Evolutionary conservation across 2,888 invertebrate genomes (phyloP), one percentile per base, ranked within the genome.

Genomic region (Nomada flava): DNA sequence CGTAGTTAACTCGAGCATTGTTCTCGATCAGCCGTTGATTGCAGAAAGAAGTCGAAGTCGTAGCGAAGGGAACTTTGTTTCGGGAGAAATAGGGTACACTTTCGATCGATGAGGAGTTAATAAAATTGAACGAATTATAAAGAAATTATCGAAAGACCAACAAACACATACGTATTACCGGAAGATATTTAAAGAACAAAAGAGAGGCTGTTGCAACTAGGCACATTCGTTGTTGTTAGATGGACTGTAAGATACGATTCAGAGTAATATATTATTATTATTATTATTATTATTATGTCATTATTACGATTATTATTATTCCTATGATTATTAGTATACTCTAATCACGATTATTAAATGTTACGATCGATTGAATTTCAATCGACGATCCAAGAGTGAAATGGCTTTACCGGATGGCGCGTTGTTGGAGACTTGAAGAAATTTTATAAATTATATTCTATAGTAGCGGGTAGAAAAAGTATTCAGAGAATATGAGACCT

Each of bases 381-480:
- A 82, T 72, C 83, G 79, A 86, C 84, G 82, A 90, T 88, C 80
- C 78, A 83, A 82, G 83, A 85, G 78, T 65, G 73, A 68, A 73
- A 71, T 80, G 86, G 77, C 79, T 88, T 88, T 84, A 88, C 76
- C 73, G 18, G 63, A 72, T 52, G 75, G 81, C 82, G 80, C 75
- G 84, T 92, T 92, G 91, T 92, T 92, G 91, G 87, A 70, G 77
- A 88, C 79, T 89, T 89, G 85, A 81, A 89, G 85, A 92, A 89
- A 92, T 91, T 92, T 92, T 91, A 91, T 90, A 86, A 85, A 80
- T 73, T 84, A 83, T 85, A 88, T 88, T 88, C 83, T 88, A 86
- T 80, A 82, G n/a, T 75, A 57, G 52, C 76, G 67, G 36, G 50
- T 76, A 74, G 80, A 80, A 60, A 53, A 73, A 72, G 76, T 82